These are phyloP conservation scores for Nilaparvata lugens DNA, from an alignment of 1,140 invertebrate genomes.

Conservation along the genomic window DNA sequence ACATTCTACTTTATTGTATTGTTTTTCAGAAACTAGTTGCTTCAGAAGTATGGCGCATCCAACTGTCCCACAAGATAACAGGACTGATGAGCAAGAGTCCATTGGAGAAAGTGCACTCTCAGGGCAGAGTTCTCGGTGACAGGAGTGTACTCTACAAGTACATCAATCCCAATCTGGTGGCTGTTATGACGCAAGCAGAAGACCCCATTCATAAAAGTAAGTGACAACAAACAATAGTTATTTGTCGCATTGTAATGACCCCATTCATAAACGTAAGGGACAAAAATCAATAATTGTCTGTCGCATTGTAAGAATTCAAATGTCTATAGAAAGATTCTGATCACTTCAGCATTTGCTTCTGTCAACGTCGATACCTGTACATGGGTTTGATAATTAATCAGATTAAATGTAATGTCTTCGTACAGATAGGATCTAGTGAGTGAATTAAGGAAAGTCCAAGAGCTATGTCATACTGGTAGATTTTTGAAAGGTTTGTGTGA, in stretches of 20 bases:
- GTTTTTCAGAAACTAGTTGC: slow-evolving; percentile 36
- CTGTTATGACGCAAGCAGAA: slow-evolving; percentile 68
- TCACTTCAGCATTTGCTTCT: no score
- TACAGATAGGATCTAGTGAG: no score
- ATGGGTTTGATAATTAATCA: no score
- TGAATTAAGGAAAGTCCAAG: no score
- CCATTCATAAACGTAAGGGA: slow-evolving; percentile 58
- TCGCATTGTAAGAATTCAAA: no score
- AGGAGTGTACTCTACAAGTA: slow-evolving; percentile 97
- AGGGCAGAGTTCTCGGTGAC: slow-evolving; percentile 89
- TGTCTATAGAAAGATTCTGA: no score
- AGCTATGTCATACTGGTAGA: no score
- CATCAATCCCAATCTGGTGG: slow-evolving; percentile 93
- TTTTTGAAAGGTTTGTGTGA: no score
- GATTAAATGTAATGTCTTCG: no score
- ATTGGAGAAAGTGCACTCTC: slow-evolving; percentile 86
- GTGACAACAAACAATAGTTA: slow-evolving; percentile 22
- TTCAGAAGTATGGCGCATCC: slow-evolving; percentile 57
- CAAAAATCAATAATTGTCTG: slow-evolving; percentile 19
- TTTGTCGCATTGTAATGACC: no score
- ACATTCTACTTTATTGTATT: slow-evolving; percentile 2
- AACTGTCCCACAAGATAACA: slow-evolving; percentile 56
- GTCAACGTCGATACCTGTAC: no score
- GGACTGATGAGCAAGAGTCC: slow-evolving; percentile 58
- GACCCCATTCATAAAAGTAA: slow-evolving; percentile 68